phyloP scores from a whole-genome alignment of 1,140 invertebrate species.

The Heliconius eleuchia region DNA sequence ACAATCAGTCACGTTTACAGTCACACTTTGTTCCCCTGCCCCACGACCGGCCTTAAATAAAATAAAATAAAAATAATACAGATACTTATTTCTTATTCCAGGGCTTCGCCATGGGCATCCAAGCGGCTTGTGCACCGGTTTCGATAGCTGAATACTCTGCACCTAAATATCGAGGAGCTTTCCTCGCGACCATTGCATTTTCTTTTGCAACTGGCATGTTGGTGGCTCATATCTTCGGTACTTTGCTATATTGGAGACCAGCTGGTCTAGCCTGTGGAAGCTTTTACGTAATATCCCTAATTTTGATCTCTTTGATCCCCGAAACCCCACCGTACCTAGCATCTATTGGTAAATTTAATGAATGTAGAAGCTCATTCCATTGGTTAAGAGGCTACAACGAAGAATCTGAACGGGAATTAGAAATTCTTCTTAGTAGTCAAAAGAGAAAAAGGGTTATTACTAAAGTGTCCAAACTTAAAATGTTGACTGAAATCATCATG shows the following conservation, averaged over 20 bases:
- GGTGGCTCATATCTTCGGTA: conserved; percentile 68
- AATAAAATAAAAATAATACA: no score
- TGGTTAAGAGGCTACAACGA: conserved; percentile 63
- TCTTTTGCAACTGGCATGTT: conserved; percentile 75
- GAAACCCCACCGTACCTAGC: conserved; percentile 73
- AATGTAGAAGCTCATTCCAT: conserved; percentile 62
- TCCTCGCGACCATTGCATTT: conserved; percentile 72
- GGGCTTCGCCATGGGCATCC: conserved; percentile 75
- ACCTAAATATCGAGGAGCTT: conserved; percentile 64
- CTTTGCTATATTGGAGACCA: conserved; percentile 66
- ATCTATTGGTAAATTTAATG: conserved; percentile 51
- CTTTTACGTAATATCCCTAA: conserved; percentile 58
- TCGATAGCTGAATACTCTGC: conserved; percentile 74
- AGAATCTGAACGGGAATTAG: conserved; percentile 64
- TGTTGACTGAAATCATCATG: conserved; percentile 44
- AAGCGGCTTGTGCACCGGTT: conserved; percentile 65
- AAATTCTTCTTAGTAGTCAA: conserved; percentile 62
- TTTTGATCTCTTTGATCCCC: conserved; percentile 62
- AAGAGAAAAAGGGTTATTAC: conserved; percentile 40
- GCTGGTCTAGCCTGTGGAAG: conserved; percentile 68
- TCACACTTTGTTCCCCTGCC: no score
- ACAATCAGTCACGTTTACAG: no score
- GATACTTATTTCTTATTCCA: conserved; percentile 44
- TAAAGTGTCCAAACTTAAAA: conserved; percentile 50
- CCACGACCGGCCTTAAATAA: no score